These are phyloP conservation scores for Phodopus roborovskii DNA, from an alignment of 2,113 vertebrate genomes.

Conservation along the genomic window DNA sequence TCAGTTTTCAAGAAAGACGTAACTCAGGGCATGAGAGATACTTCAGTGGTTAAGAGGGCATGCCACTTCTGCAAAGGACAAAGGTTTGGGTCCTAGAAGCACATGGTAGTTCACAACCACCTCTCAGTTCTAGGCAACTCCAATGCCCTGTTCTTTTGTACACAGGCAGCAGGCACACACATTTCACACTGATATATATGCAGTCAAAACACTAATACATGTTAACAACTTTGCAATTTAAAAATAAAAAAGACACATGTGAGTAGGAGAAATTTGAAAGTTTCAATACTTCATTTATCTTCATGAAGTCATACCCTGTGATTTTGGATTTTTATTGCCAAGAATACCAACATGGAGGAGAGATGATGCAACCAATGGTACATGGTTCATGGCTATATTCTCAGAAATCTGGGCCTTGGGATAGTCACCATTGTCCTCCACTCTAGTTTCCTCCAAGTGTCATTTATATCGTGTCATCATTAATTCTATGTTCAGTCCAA, in stretches of 20 bases:
- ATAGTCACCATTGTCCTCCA: not conserved
- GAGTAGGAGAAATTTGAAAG: not conserved
- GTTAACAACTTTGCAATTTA: not conserved
- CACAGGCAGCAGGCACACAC: not conserved
- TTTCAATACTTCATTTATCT: not conserved
- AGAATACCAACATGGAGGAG: not conserved
- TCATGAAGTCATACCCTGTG: not conserved
- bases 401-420: not conserved
- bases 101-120: not conserved
- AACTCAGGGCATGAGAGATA: not conserved
- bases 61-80: not conserved
- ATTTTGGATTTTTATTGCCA: not conserved
- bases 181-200: not conserved
- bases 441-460: not conserved
- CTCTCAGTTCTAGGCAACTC: not conserved
- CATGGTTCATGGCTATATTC: not conserved
- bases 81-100: not conserved
- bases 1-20: slow-evolving; percentile 19
- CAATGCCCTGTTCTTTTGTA: not conserved
- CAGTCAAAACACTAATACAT: not conserved
- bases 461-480: not conserved
- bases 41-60: not conserved
- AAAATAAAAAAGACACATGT: not conserved
- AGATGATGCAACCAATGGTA: not conserved
- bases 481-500: not conserved